Evolutionary conservation across 2,797 vertebrate genomes (phyloP), one percentile per base, ranked within the genome.

Genomic region (Girardinus metallicus): DNA sequence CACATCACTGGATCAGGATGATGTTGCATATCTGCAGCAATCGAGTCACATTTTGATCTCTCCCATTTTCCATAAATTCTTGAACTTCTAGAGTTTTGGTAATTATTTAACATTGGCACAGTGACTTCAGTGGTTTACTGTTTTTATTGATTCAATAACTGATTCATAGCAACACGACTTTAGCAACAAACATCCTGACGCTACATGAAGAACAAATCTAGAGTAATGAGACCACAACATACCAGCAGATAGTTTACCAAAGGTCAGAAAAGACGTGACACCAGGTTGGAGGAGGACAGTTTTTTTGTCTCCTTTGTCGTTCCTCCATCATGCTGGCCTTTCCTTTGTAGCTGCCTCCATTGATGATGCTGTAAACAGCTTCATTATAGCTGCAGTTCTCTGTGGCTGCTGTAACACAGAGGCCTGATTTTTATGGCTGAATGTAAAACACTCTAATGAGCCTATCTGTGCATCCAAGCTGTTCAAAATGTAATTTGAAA

Each of bases 351-450:
- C 21, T 16, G 21, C 47, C 76, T 31, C 60, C 71, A 73, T 82
- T 85, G 78, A 90, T 44, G 84, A 74, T 46, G 51, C 77, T 39
- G 78, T 82, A 78, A 85, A 79, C 79, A n/a, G 68, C 68, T 71
- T 74, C 70, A 16, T 53, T 60, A 12, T 41, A 43, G 79, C 73
- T 36, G 47, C 44, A 82, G 62, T 1, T 0, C 43, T 47, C 34
- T 46, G 75, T 43, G 57, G 47, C 73, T 43, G 71, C 2, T 80
- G 43, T 34, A 26, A 77, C 55, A 70, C 0, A 9, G 68, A 86
- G 66, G 7, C 29, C 11, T n/a, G 66, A 62, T 73, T 78, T 71
- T 5, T 74, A 80, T 51, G 77, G 74, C 1, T 44, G 41, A 34
- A 53, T 18, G 36, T 77, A 62, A 76, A 83, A 74, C 73, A 76